Percentiles rank a stretch among this genome's conserved stretches.
phyloP scores from a whole-genome alignment of 2,113 vertebrate species.

The Rousettus leschenaultii region DNA sequence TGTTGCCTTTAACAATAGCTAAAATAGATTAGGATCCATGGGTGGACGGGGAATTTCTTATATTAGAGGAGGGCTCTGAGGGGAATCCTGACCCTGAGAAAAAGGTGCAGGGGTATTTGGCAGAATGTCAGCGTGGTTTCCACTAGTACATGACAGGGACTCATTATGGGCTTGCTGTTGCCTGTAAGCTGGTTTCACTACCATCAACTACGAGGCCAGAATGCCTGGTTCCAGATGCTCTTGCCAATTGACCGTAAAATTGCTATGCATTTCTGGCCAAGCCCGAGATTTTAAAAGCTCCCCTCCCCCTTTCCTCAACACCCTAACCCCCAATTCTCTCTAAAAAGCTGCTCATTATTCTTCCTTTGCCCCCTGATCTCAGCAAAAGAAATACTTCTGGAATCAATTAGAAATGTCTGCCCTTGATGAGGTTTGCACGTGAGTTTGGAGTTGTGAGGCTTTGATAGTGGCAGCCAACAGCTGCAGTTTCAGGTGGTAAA shows the following conservation, averaged over 20 bases:
- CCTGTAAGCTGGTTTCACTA: conserved; percentile 85
- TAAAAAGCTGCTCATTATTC: conserved; percentile 91
- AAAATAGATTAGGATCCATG: conserved; percentile 13
- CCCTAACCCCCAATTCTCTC: conserved; percentile 79
- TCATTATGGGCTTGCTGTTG: conserved; percentile 81
- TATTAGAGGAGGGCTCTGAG: conserved; percentile 65
- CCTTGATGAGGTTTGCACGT: conserved; percentile 97
- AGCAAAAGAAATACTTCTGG: conserved; percentile 90
- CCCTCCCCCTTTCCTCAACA: conserved; percentile 78
- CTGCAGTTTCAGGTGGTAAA: conserved; percentile 95
- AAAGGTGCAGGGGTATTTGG: conserved; percentile 74
- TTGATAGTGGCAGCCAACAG: conserved; percentile 89
- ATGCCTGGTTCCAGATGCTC: conserved; percentile 95
- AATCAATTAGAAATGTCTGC: conserved; percentile 97
- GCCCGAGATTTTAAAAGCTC: conserved; percentile 88
- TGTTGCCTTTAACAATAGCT: conserved; percentile 48
- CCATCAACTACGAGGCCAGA: conserved; percentile 83
- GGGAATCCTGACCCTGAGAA: conserved; percentile 73
- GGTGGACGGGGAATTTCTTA: conserved; percentile 58
- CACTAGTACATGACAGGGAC: conserved; percentile 81
- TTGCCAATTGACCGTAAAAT: conserved; percentile 99
- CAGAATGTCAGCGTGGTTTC: conserved; percentile 79
- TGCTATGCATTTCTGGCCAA: conserved; percentile 90
- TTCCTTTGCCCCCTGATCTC: conserved; percentile 85
- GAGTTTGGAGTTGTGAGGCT: conserved; percentile 85